phyloP scores from a whole-genome alignment of 2,113 vertebrate genomes.

The Puma concolor region DNA sequence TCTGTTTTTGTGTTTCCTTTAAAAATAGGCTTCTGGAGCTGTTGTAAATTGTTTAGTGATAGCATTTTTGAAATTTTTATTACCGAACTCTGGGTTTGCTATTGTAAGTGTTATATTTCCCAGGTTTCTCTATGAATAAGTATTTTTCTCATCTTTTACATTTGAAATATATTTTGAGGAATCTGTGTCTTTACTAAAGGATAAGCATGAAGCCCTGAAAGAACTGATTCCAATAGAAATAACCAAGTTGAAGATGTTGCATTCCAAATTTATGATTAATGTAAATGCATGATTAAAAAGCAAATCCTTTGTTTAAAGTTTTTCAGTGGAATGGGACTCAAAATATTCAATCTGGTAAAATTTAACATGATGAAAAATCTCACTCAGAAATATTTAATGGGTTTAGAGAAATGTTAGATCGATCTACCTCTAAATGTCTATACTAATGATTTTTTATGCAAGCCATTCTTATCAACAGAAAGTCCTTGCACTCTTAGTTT shows the following conservation, averaged over 20 bases:
- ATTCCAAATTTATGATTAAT: slow-evolving; percentile 71
- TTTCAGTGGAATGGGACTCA: slow-evolving; percentile 60
- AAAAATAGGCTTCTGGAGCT: slow-evolving; percentile 63
- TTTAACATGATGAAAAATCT: slow-evolving; percentile 48
- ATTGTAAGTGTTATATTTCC: slow-evolving; percentile 55
- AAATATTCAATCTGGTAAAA: slow-evolving; percentile 67
- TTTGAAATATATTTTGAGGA: slow-evolving; percentile 66
- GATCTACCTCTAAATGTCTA: slow-evolving; percentile 23
- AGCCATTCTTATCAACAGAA: background rate
- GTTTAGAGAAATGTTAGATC: slow-evolving; percentile 41
- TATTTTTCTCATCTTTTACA: slow-evolving; percentile 51
- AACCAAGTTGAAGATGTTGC: slow-evolving; percentile 51
- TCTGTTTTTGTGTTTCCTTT: slow-evolving; percentile 65
- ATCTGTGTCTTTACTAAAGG: slow-evolving; percentile 55
- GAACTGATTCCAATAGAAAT: slow-evolving; percentile 49
- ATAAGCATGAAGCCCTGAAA: slow-evolving; percentile 18
- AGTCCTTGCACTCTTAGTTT: background rate
- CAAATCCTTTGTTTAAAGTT: slow-evolving; percentile 71
- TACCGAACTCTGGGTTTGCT: slow-evolving; percentile 44
- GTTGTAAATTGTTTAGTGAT: slow-evolving; percentile 48
- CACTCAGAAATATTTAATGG: slow-evolving; percentile 62
- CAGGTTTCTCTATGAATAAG: slow-evolving; percentile 71
- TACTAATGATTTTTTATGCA: slow-evolving; percentile 14
- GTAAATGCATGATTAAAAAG: slow-evolving; percentile 75
- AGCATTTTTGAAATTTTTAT: slow-evolving; percentile 67